Evolutionary conservation across 2,888 invertebrate species (phyloP).

Genomic region (Acheta domesticus): DNA sequence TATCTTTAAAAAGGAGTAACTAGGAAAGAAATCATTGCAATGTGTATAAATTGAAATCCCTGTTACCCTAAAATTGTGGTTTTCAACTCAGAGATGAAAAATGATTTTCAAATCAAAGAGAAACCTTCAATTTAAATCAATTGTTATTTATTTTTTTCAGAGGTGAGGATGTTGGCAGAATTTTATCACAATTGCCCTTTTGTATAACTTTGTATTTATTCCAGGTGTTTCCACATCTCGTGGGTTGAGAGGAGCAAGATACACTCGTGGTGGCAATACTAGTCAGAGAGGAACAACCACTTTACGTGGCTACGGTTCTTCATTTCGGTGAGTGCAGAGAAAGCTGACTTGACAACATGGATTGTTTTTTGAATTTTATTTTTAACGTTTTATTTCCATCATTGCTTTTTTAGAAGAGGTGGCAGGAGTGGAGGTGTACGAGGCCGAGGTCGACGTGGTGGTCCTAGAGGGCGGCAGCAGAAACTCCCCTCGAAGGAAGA

Average conservation of each 20-base stretch:
- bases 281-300: background rate
- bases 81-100: too few species aligned
- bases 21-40: too few species aligned
- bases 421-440: constrained; percentile 26
- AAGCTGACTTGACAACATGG: too few species aligned
- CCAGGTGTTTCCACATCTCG: background rate
- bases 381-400: background rate
- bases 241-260: background rate
- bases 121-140: too few species aligned
- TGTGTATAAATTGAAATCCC: too few species aligned
- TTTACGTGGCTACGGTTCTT: background rate
- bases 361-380: background rate
- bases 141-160: too few species aligned
- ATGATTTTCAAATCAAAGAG: too few species aligned
- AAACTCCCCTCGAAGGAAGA: constrained; percentile 55
- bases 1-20: too few species aligned
- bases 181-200: too few species aligned
- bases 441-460: constrained; percentile 34
- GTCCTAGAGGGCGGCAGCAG: constrained; percentile 38
- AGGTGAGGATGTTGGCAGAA: too few species aligned
- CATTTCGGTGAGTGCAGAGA: background rate
- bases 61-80: too few species aligned
- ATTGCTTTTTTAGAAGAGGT: background rate
- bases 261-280: background rate
- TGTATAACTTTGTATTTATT: background rate